These are phyloP conservation scores for Cephus spinipes DNA, from an alignment of 2,888 invertebrate genomes.

Conservation along the genomic window DNA sequence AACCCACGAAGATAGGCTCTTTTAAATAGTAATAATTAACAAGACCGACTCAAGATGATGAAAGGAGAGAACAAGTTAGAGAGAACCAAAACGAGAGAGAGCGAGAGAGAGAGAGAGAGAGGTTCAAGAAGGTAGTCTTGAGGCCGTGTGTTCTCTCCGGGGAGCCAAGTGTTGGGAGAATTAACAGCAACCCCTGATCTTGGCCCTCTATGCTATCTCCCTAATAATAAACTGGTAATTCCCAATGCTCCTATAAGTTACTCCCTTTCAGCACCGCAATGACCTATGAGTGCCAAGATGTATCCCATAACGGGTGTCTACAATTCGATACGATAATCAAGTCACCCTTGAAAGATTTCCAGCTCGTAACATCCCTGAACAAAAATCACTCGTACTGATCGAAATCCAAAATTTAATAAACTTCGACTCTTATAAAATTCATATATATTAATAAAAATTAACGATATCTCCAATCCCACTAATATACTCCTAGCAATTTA, in stretches of 20 bases:
- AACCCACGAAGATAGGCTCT: neutral
- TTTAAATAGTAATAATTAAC: slow-evolving; percentile 8
- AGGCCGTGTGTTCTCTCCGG: slow-evolving; percentile 59
- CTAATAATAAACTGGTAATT: slow-evolving; percentile 67
- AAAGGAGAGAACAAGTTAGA: slow-evolving; percentile 13
- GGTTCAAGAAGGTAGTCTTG: slow-evolving; percentile 52
- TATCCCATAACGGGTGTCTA: slow-evolving; percentile 52
- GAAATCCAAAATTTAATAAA: neutral
- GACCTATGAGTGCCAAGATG: slow-evolving; percentile 59
- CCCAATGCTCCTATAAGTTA: slow-evolving; percentile 67
- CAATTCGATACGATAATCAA: slow-evolving; percentile 31
- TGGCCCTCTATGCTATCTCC: slow-evolving; percentile 62
- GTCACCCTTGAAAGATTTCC: slow-evolving; percentile 25
- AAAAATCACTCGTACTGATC: neutral
- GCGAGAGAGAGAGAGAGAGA: neutral
- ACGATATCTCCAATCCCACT: neutral
- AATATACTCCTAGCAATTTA: neutral
- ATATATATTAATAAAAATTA: neutral
- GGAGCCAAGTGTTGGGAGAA: slow-evolving; percentile 61
- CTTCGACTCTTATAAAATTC: neutral
- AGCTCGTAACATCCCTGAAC: neutral
- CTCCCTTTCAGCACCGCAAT: slow-evolving; percentile 64
- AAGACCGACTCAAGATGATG: neutral
- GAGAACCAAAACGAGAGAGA: slow-evolving; percentile 13
- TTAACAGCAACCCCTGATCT: slow-evolving; percentile 64